A percentile compares a stretch with the other conserved stretches of the same genome.
Conservation (phyloP, 2,888 invertebrate genomes). For the Neoascia interrupta region DNA sequence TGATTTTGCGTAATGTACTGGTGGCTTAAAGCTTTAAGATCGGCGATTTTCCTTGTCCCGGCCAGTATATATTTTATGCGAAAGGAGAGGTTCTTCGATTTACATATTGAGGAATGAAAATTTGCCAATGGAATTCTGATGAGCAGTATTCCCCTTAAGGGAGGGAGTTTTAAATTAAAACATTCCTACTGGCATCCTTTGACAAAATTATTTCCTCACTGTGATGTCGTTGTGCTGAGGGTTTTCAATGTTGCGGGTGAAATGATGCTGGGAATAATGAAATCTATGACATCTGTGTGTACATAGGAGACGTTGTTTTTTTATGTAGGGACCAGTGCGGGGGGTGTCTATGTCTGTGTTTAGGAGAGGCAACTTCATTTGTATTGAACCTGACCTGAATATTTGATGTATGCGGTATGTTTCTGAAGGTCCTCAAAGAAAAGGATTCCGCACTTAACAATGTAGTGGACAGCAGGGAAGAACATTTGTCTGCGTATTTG, state of each 20-base stretch:
- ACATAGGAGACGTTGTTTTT: conserved; percentile 33
- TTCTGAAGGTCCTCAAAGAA: no score
- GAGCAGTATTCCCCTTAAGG: conserved; percentile 40
- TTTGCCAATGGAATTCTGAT: conserved; percentile 68
- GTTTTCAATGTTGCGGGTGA: conserved; percentile 51
- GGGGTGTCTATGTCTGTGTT: conserved; percentile 4
- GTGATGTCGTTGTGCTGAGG: conserved; percentile 26
- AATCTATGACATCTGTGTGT: conserved; percentile 61
- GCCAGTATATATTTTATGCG: conserved; percentile 17
- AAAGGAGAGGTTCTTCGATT: conserved; percentile 40
- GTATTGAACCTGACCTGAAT: conserved; percentile 67
- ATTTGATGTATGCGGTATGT: conserved; percentile 49
- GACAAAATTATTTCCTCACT: conserved; percentile 57
- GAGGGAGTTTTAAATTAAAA: conserved; percentile 60
- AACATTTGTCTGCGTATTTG: conserved; percentile 7
- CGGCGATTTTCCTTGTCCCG: background rate
- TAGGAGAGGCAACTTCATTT: conserved; percentile 59
- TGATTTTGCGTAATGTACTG: conserved; percentile 46
- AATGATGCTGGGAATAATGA: conserved; percentile 56
- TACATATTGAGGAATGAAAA: conserved; percentile 67
- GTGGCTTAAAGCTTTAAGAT: conserved; percentile 51
- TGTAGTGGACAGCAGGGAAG: conserved; percentile 16
- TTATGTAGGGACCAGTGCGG: background rate
- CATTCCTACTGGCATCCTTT: conserved; percentile 65
- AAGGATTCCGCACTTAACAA: no score